These are phyloP conservation scores for Carettochelys insculpta DNA, from an alignment of 2,113 vertebrate genomes.

Conservation along the genomic window DNA sequence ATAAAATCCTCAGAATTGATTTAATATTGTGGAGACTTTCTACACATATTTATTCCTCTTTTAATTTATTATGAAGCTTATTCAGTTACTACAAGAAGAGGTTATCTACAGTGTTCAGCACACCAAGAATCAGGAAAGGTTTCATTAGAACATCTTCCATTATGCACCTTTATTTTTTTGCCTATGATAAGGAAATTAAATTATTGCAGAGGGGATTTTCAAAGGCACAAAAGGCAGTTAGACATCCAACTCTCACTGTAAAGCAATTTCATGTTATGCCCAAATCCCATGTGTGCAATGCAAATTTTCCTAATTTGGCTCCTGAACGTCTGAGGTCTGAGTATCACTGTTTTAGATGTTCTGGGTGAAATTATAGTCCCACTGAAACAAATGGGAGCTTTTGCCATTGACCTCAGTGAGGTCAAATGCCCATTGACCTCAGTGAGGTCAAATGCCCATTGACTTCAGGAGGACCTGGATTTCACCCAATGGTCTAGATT, in stretches of 20 bases:
- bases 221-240: background rate
- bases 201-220: background rate
- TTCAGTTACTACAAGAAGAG: background rate
- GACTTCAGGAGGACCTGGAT: background rate
- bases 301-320: background rate
- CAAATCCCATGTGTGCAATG: no score
- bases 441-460: background rate
- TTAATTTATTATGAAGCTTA: background rate
- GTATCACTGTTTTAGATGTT: background rate
- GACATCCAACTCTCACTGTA: background rate
- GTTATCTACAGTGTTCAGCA: background rate
- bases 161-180: no score
- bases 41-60: accelerated
- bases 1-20: accelerated
- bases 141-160: background rate
- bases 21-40: accelerated
- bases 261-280: background rate
- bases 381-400: background rate
- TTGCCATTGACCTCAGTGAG: no score
- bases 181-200: background rate
- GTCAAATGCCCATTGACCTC: no score
- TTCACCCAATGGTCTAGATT: background rate
- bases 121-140: background rate
- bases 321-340: no score
- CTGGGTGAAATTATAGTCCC: background rate